These are phyloP conservation scores for Rhodophaea formosa DNA, from an alignment of 2,888 invertebrate species.

Conservation along the genomic window DNA sequence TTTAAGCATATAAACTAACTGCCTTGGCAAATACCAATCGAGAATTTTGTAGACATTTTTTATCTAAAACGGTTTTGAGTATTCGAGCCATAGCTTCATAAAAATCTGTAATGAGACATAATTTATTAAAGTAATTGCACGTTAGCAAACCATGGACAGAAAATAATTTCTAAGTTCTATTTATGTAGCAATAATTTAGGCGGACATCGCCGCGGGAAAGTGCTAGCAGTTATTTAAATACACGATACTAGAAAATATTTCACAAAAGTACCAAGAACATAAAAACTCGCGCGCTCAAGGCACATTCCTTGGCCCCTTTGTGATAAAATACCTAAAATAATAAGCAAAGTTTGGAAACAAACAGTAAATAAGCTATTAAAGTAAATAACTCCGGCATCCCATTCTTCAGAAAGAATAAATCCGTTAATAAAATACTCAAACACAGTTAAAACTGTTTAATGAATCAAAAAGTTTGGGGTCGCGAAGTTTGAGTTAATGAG, in stretches of 20 bases:
- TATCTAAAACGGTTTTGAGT: too few species aligned
- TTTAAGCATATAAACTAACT: too few species aligned
- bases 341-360: slow-evolving; percentile 1
- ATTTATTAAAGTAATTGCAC: too few species aligned
- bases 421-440: slow-evolving; percentile 23
- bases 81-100: too few species aligned
- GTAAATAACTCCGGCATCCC: slow-evolving; percentile 10
- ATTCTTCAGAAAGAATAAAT: slow-evolving; percentile 21
- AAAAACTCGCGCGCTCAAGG: background rate
- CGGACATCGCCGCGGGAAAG: too few species aligned
- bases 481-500: slow-evolving; percentile 27
- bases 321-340: slow-evolving; percentile 1
- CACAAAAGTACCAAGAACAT: background rate
- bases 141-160: too few species aligned
- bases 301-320: background rate
- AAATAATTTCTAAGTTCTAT: too few species aligned
- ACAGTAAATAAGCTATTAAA: slow-evolving; percentile 20
- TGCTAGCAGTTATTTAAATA: too few species aligned
- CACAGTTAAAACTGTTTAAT: slow-evolving; percentile 25
- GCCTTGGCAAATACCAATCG: too few species aligned
- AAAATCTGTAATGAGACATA: too few species aligned
- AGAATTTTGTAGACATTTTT: too few species aligned
- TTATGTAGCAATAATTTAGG: too few species aligned
- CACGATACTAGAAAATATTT: background rate
- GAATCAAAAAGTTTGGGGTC: slow-evolving; percentile 30